These are phyloP conservation scores for Pollenia angustigena DNA, from an alignment of 2,888 invertebrate genomes.

Conservation along the genomic window DNA sequence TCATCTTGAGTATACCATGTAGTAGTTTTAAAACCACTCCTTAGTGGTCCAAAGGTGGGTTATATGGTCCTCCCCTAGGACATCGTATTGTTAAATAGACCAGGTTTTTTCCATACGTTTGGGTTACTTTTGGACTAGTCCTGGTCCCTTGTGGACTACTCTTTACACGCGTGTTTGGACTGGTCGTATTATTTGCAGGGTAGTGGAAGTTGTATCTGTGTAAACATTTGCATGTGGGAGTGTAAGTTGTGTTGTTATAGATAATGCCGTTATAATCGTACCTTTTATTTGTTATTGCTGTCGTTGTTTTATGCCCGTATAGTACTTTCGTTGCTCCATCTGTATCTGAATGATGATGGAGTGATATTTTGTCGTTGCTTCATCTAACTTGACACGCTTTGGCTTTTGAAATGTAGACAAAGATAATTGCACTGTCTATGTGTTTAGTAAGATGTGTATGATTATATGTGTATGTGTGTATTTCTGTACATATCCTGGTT, in stretches of 20 bases:
- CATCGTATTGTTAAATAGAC: too few relatives aligned
- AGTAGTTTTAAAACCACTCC: too few relatives aligned
- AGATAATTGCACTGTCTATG: slow-evolving; percentile 63
- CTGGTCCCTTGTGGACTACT: too few relatives aligned
- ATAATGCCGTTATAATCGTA: slow-evolving; percentile 60
- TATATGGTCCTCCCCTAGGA: too few relatives aligned
- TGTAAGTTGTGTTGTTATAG: slow-evolving; percentile 68
- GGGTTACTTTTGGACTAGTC: too few relatives aligned
- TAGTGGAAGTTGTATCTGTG: background rate
- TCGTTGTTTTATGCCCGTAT: slow-evolving; percentile 43
- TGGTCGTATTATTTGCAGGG: too few relatives aligned
- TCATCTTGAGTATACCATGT: too few relatives aligned
- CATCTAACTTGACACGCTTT: slow-evolving; percentile 67
- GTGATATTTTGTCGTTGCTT: slow-evolving; percentile 57
- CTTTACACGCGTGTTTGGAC: too few relatives aligned
- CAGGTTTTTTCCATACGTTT: too few relatives aligned
- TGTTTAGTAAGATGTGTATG: background rate
- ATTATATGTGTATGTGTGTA: background rate
- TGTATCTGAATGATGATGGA: slow-evolving; percentile 62
- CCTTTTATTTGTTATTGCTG: slow-evolving; percentile 60
- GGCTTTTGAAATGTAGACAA: slow-evolving; percentile 66
- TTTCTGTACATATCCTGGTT: background rate
- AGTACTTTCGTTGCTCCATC: slow-evolving; percentile 49
- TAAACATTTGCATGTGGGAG: slow-evolving; percentile 8
- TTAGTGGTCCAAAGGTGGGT: too few relatives aligned